These are phyloP conservation scores for cattle (Bos taurus) DNA, from an alignment of 2,113 vertebrate genomes.

Conservation along the genomic window DNA sequence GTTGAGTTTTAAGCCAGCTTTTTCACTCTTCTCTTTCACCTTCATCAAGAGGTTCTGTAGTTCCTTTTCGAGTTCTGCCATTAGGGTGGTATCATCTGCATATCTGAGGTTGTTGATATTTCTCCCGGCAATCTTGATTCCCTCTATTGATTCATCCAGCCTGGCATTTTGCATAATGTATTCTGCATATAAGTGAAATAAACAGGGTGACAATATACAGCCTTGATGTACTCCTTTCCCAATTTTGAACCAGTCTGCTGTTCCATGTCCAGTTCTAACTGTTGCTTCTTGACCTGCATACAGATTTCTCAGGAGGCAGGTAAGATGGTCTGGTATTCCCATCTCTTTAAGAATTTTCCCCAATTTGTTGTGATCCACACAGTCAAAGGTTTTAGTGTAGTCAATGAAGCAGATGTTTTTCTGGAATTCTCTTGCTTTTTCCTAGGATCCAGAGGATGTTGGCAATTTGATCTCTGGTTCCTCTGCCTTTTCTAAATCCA, in stretches of 20 bases:
- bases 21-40: background rate
- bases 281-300: background rate
- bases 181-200: background rate
- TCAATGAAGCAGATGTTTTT: background rate
- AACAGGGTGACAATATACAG: background rate
- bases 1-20: background rate
- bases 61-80: background rate
- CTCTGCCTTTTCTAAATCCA: background rate
- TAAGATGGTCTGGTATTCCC: background rate
- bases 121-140: background rate
- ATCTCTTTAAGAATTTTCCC: background rate
- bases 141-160: background rate
- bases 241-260: background rate
- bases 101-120: background rate
- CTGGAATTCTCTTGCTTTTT: background rate
- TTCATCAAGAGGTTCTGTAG: background rate
- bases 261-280: background rate
- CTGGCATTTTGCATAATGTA: background rate
- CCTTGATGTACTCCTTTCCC: background rate
- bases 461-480: background rate
- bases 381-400: background rate
- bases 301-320: background rate
- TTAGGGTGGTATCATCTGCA: background rate
- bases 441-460: background rate
- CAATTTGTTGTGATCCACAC: background rate